These are phyloP conservation scores for Porites australiensis DNA, from an alignment of 64 coral and sea anemone species.

Conservation along the genomic window DNA sequence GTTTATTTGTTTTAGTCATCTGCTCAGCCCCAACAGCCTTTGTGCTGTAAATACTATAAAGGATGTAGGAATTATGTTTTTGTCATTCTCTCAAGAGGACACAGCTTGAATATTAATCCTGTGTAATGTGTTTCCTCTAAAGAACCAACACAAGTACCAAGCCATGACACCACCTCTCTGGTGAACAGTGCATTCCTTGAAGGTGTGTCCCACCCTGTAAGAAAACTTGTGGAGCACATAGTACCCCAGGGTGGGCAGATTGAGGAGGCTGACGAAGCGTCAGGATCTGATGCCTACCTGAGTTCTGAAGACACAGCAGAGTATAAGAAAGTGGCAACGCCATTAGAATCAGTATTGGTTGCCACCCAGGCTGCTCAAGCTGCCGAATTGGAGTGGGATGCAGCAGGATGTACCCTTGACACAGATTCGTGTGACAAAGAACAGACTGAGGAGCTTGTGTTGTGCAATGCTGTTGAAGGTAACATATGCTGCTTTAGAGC, in stretches of 20 bases:
- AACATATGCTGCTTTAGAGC: not conserved
- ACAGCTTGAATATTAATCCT: too few relatives aligned
- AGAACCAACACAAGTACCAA: slow-evolving; percentile 8
- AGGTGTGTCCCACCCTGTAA: slow-evolving; percentile 16
- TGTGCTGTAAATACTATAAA: too few relatives aligned
- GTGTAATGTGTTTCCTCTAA: not conserved
- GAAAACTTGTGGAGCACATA: slow-evolving; percentile 68
- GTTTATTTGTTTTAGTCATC: too few relatives aligned
- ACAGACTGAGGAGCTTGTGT: slow-evolving; percentile 14
- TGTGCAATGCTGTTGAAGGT: not conserved
- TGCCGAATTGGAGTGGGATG: slow-evolving; percentile 90
- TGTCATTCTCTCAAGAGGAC: too few relatives aligned
- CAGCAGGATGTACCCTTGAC: slow-evolving; percentile 67
- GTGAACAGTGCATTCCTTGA: slow-evolving; percentile 61
- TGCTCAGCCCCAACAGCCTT: too few relatives aligned
- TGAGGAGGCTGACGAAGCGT: slow-evolving; percentile 42
- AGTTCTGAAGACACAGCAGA: slow-evolving; percentile 85
- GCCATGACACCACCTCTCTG: slow-evolving; percentile 62
- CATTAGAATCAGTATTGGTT: not conserved
- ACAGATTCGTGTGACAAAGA: slow-evolving; percentile 20
- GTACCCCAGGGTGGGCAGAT: not conserved
- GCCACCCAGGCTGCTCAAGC: slow-evolving; percentile 18
- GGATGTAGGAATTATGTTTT: too few relatives aligned
- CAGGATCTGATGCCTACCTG: slow-evolving; percentile 73
- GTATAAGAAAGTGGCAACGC: slow-evolving; percentile 3